These are phyloP conservation scores for Clupea harengus DNA, from an alignment of 2,113 vertebrate genomes.

Conservation along the genomic window DNA sequence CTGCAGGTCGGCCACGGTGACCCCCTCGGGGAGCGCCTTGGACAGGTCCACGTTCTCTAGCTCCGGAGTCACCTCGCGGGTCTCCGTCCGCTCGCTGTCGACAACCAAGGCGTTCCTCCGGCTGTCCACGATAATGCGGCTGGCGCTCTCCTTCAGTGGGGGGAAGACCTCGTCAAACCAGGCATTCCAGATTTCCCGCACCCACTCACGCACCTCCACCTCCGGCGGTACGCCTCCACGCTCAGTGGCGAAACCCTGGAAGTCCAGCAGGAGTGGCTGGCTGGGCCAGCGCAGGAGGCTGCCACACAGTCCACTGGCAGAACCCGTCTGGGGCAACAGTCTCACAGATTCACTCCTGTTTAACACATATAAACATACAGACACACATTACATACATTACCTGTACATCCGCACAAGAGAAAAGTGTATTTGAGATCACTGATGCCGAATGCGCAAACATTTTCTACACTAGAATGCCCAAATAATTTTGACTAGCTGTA, in stretches of 20 bases:
- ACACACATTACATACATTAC: not conserved
- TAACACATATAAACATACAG: not conserved
- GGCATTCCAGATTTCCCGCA: slow-evolving; percentile 48
- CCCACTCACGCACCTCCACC: slow-evolving; percentile 48
- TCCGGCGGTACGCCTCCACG: slow-evolving; percentile 52
- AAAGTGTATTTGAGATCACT: not conserved
- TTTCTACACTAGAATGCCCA: too few relatives aligned
- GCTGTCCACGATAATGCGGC: too few relatives aligned
- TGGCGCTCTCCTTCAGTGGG: not conserved
- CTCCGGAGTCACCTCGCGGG: slow-evolving; percentile 42
- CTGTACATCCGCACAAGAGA: not conserved
- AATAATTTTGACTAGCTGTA: too few relatives aligned
- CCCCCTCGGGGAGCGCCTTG: slow-evolving; percentile 44
- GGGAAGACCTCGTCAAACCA: slow-evolving; percentile 62
- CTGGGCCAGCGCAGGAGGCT: slow-evolving; percentile 49
- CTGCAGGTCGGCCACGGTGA: slow-evolving; percentile 54
- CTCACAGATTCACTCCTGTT: slow-evolving; percentile 40
- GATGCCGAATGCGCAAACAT: not conserved
- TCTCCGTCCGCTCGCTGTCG: not conserved
- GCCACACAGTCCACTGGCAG: not conserved
- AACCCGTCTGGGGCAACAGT: slow-evolving; percentile 1
- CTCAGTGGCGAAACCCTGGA: slow-evolving; percentile 55
- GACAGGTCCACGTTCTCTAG: slow-evolving; percentile 50
- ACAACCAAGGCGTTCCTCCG: not conserved
- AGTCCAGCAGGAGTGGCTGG: slow-evolving; percentile 61